A percentile compares a stretch with the other conserved stretches of the same genome.
phyloP scores from a whole-genome alignment of 1,140 invertebrate genomes.

The Goniozus legneri region DNA sequence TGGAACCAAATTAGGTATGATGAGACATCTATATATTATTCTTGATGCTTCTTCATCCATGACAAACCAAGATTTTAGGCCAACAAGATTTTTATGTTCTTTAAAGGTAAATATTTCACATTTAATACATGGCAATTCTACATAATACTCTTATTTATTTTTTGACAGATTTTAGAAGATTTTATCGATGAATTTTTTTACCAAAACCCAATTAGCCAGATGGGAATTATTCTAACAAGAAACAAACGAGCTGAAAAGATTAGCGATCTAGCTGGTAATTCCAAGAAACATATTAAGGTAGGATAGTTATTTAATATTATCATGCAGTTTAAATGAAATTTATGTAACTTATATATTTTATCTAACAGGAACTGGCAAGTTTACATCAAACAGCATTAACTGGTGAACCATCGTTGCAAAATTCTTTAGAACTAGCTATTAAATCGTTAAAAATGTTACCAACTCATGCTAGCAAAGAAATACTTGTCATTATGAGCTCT shows the following conservation, averaged over 20 bases:
- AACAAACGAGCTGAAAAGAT: slow-evolving; percentile 94
- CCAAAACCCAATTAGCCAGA: slow-evolving; percentile 96
- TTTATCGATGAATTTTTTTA: slow-evolving; percentile 98
- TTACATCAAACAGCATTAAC: slow-evolving; percentile 60
- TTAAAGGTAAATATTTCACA: slow-evolving; percentile 71
- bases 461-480: slow-evolving; percentile 87
- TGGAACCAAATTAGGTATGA: slow-evolving; percentile 87
- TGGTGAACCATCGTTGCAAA: slow-evolving; percentile 94
- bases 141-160: slow-evolving; percentile 15
- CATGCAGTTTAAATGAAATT: not conserved
- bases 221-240: slow-evolving; percentile 87
- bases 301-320: slow-evolving; percentile 6
- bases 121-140: not conserved
- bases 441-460: slow-evolving; percentile 87
- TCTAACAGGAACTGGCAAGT: slow-evolving; percentile 40
- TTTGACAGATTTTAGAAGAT: slow-evolving; percentile 78
- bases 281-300: slow-evolving; percentile 75
- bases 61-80: slow-evolving; percentile 92
- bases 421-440: slow-evolving; percentile 84
- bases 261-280: slow-evolving; percentile 83
- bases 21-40: slow-evolving; percentile 89
- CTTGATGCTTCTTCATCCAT: slow-evolving; percentile 93
- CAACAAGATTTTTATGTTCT: slow-evolving; percentile 85
- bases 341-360: slow-evolving; percentile 1
- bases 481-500: slow-evolving; percentile 88